These are phyloP conservation scores for Idris sp. DNA, from an alignment of 1,140 invertebrate genomes.

Conservation along the genomic window DNA sequence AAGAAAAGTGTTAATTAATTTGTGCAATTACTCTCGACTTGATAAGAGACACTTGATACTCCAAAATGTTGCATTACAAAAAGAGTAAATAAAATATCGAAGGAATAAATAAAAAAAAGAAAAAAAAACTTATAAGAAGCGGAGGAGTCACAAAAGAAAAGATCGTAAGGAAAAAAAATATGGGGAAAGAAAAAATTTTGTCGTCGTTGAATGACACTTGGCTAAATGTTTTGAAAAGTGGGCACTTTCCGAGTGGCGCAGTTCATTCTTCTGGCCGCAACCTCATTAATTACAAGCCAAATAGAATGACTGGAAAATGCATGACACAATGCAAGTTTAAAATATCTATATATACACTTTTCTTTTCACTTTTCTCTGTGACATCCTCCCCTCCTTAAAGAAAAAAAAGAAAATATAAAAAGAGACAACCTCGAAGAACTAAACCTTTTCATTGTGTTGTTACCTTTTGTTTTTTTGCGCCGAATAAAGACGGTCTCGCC, in stretches of 20 bases:
- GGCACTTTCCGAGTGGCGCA: conserved; percentile 66
- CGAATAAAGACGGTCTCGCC: conserved; percentile 57
- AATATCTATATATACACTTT: too few relatives aligned
- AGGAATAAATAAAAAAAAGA: too few relatives aligned
- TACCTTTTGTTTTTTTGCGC: too few relatives aligned
- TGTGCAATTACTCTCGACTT: not conserved
- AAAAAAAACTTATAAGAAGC: conserved; percentile 23
- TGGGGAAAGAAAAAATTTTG: too few relatives aligned
- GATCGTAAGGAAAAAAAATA: too few relatives aligned
- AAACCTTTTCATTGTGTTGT: conserved; percentile 56
- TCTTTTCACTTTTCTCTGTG: conserved; percentile 47
- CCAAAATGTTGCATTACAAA: too few relatives aligned
- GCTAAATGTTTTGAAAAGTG: conserved; percentile 23
- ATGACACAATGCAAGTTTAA: conserved; percentile 34
- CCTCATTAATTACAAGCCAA: conserved; percentile 69
- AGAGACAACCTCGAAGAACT: conserved; percentile 43
- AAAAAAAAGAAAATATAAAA: too few relatives aligned
- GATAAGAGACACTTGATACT: conserved; percentile 11
- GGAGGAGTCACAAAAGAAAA: conserved; percentile 20
- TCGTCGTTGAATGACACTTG: conserved; percentile 49
- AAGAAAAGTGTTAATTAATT: conserved; percentile 20
- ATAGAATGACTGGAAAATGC: conserved; percentile 36
- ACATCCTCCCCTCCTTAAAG: conserved; percentile 36
- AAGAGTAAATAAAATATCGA: conserved; percentile 16
- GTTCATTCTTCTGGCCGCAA: conserved; percentile 67